Evolutionary conservation across 2,113 vertebrate genomes (phyloP), one percentile per base, ranked within the genome.

Genomic region (Arizona elegans): DNA sequence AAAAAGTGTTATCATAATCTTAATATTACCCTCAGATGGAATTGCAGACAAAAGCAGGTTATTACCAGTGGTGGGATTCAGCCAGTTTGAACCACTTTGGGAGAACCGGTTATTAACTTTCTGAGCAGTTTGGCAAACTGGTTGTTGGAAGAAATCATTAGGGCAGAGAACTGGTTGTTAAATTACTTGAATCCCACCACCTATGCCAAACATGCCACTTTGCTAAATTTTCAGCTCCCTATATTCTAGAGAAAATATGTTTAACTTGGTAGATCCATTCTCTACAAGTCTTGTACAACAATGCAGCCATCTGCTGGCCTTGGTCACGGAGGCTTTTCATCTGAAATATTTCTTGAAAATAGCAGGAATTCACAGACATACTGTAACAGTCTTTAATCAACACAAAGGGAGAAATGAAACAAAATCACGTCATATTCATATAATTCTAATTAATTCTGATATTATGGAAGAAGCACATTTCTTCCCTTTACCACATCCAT

Each of bases 251-350:
- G 1, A 53, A 91, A 65, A 10, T 91, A 90, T 53, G 53, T 86
- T 94, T 50, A 58, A 47, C 38, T 15, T 94, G 23, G 24, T 54
- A 89, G 54, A 94, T 2, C 24, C 24, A 81, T 70, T 91, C 92
- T 70, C 3, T 86, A 90, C 87, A 92, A 29, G 54, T 23, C 95
- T 89, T 91, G 62, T 33, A 87, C 91, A 95, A 93, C 13, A 93
- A 88, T 47, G 93, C 19, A 95, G 95, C 17, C 50, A 90, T 92
- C 90, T 75, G 12, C 59, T 94, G 33, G 81, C 56, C 56, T 94
- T 89, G 59, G 47, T 86, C 47, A 89, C 0, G 1, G 92, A n/a
- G 33, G 52, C 19, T 93, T 90, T 94, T 93, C 50, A 56, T 87
- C 54, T 47, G 24, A 56, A 91, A 56, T 81, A 0, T 0, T 92